Percentiles rank a stretch among this genome's conserved stretches.
These are phyloP conservation scores for Pagetopsis macropterus DNA, from an alignment of 2,797 vertebrate species.

Conservation along the genomic window DNA sequence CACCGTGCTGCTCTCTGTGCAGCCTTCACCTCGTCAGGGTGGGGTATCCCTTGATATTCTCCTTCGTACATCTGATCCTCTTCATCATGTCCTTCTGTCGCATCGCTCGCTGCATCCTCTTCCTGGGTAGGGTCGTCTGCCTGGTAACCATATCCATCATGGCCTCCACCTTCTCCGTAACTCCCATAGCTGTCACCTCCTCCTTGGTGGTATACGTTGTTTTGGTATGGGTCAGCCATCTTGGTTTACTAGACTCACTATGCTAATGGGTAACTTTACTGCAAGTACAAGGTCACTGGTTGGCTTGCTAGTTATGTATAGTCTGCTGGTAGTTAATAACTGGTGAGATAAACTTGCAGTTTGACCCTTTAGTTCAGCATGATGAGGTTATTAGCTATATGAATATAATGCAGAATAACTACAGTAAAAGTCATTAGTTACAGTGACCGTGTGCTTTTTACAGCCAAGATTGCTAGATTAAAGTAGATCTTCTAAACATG, in stretches of 20 bases:
- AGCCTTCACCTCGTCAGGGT: conserved; percentile 91
- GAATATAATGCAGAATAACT: background rate
- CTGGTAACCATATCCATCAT: conserved; percentile 84
- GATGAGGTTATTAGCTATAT: background rate
- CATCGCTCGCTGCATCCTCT: conserved; percentile 95
- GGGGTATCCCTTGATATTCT: conserved; percentile 97
- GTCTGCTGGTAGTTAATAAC: background rate
- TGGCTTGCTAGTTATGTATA: background rate
- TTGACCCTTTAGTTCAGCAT: conserved; percentile 18
- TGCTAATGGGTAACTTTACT: conserved; percentile 1
- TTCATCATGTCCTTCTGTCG: conserved; percentile 94
- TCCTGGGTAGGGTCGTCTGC: conserved; percentile 87
- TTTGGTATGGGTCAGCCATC: conserved; percentile 89
- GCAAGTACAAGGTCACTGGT: background rate
- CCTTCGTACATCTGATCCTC: conserved; percentile 98
- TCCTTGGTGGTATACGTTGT: conserved; percentile 83
- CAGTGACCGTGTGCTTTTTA: background rate
- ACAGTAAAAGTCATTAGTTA: background rate
- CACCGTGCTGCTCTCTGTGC: conserved; percentile 85
- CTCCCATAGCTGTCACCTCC: conserved; percentile 75
- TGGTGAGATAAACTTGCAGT: background rate
- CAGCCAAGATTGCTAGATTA: background rate
- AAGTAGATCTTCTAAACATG: background rate
- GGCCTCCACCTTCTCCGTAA: conserved; percentile 81
- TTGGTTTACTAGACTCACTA: conserved; percentile 2